These are phyloP conservation scores for Zaprionus obscuricornis DNA, from an alignment of 2,888 invertebrate species.

Conservation along the genomic window DNA sequence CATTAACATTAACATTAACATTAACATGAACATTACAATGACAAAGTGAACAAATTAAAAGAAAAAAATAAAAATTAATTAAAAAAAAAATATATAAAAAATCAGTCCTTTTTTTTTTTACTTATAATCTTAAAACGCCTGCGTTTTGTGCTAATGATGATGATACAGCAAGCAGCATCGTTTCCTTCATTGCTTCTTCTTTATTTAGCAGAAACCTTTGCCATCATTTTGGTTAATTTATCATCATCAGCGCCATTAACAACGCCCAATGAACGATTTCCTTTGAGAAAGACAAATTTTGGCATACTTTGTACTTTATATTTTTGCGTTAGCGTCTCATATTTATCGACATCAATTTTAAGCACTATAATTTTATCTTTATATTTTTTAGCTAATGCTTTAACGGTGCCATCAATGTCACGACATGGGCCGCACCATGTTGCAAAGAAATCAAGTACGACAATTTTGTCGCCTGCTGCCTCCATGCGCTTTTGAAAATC, in stretches of 20 bases:
- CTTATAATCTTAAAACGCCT: no score
- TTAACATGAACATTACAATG: not conserved
- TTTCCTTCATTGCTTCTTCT: not conserved
- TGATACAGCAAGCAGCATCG: constrained; percentile 18
- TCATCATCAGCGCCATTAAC: constrained; percentile 67
- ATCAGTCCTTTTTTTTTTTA: no score
- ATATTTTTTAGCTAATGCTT: constrained; percentile 51
- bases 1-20: no score
- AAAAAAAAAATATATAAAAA: no score
- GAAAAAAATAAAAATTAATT: no score
- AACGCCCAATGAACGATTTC: constrained; percentile 45
- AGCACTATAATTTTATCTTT: constrained; percentile 39
- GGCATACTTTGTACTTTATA: constrained; percentile 61
- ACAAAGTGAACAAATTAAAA: not conserved
- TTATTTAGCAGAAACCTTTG: constrained; percentile 51
- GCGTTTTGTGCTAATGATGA: not conserved
- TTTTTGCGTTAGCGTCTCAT: constrained; percentile 37
- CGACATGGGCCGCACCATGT: constrained; percentile 66
- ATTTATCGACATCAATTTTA: constrained; percentile 61
- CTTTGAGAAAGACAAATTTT: constrained; percentile 69
- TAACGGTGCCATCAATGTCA: constrained; percentile 51
- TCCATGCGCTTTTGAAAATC: constrained; percentile 62
- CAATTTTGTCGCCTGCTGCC: constrained; percentile 41
- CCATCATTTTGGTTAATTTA: constrained; percentile 56
- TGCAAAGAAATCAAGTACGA: constrained; percentile 65